Conservation (phyloP, 2,113 vertebrate genomes). For the Phalacrocorax aristotelis region DNA sequence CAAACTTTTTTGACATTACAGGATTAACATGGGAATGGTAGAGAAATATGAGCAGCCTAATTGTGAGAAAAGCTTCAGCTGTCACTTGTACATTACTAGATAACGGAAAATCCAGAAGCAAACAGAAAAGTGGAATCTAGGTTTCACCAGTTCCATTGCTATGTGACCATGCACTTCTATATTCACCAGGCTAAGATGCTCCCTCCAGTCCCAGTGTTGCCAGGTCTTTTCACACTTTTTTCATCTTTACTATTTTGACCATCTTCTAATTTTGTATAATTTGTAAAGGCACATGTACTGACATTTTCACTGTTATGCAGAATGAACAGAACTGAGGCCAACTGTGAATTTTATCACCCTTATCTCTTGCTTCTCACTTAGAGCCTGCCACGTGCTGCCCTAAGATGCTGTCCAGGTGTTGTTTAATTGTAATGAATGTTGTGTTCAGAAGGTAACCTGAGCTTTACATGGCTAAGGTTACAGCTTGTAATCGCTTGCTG, state of each 20-base stretch:
- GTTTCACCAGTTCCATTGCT: not conserved
- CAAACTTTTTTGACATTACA: not conserved
- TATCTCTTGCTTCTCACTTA: not conserved
- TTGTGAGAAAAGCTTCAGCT: not conserved
- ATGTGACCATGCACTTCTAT: not conserved
- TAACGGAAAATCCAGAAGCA: not conserved
- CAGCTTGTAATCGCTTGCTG: not conserved
- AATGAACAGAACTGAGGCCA: not conserved
- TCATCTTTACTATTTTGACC: not conserved
- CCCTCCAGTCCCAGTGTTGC: not conserved
- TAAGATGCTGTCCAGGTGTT: not conserved
- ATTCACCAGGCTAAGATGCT: not conserved
- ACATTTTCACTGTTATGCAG: not conserved
- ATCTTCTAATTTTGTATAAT: not conserved
- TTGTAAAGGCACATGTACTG: no score
- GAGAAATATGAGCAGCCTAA: not conserved
- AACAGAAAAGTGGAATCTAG: not conserved
- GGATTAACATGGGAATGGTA: not conserved
- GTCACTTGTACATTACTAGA: not conserved
- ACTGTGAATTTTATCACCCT: not conserved
- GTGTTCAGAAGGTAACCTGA: not conserved
- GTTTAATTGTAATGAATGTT: not conserved
- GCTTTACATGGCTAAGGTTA: not conserved
- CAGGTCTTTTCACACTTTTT: not conserved
- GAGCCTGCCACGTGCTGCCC: not conserved